Conservation (phyloP, 2,888 invertebrate species). For the Lingula anatina region DNA sequence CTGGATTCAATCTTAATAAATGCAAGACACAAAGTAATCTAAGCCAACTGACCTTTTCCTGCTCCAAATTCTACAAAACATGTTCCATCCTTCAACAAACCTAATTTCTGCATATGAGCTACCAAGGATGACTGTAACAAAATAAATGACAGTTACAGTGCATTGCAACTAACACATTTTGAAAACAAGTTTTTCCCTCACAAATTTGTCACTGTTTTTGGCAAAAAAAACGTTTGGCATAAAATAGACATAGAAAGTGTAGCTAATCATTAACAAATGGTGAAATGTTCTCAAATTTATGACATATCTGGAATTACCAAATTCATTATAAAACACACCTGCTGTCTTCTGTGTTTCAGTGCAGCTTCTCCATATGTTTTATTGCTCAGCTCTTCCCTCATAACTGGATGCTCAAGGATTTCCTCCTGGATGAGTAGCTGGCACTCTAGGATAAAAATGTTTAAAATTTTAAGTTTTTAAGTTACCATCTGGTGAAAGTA, state of each 20-base stretch:
- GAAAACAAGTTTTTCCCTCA: too few species aligned
- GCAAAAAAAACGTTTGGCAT: too few species aligned
- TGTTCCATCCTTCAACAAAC: slow-evolving; percentile 61
- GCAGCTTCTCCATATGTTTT: slow-evolving; percentile 36
- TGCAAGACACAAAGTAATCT: not conserved
- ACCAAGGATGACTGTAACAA: slow-evolving; percentile 62
- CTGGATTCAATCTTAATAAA: not conserved
- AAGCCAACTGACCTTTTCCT: slow-evolving; percentile 67
- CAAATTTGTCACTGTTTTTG: too few species aligned
- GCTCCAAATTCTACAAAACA: slow-evolving; percentile 85
- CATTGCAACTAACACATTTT: too few species aligned
- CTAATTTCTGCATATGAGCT: slow-evolving; percentile 62
- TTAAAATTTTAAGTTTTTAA: not conserved
- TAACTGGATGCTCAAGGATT: slow-evolving; percentile 32
- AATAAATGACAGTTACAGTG: not conserved
- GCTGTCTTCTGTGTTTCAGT: slow-evolving; percentile 71
- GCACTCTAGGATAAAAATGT: slow-evolving; percentile 20
- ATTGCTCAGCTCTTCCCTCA: slow-evolving; percentile 43
- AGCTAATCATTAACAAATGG: too few species aligned
- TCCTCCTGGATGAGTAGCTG: slow-evolving; percentile 23
- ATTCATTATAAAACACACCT: slow-evolving; percentile 43
- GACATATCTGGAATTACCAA: too few species aligned
- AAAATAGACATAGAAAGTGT: too few species aligned
- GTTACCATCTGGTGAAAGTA: not conserved
- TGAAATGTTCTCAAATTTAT: too few species aligned